phyloP scores from a whole-genome alignment of 2,797 vertebrate genomes.

The Cirrhinus molitorella region DNA sequence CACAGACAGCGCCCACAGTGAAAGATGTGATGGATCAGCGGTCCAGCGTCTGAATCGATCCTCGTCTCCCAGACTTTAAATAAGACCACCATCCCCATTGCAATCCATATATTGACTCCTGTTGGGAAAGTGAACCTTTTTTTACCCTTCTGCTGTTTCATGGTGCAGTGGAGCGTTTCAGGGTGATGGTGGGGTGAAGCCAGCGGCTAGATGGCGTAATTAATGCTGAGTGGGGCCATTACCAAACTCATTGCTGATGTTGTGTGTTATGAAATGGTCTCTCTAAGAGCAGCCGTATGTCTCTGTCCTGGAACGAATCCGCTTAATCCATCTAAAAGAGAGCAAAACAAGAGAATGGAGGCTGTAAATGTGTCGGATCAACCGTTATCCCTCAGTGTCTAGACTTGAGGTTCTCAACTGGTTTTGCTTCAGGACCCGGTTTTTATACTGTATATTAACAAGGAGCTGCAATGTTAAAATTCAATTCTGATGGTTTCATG shows the following conservation, averaged over 20 bases:
- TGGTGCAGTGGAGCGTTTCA: slow-evolving; percentile 13
- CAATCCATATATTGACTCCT: slow-evolving; percentile 50
- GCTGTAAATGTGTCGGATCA: slow-evolving; percentile 16
- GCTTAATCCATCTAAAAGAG: slow-evolving; percentile 23
- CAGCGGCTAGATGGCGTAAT: slow-evolving; percentile 40
- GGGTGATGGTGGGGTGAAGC: slow-evolving; percentile 20
- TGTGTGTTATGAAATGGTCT: slow-evolving; percentile 41
- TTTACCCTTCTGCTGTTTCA: neutral
- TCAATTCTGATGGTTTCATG: neutral
- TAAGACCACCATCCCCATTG: slow-evolving; percentile 32
- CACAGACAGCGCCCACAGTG: slow-evolving; percentile 29
- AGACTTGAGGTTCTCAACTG: neutral
- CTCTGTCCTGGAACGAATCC: slow-evolving; percentile 43
- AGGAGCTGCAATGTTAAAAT: neutral
- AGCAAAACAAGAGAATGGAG: slow-evolving; percentile 14
- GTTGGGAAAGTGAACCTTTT: slow-evolving; percentile 44
- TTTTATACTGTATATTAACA: neutral
- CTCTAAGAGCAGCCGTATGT: slow-evolving; percentile 20
- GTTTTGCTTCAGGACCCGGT: neutral
- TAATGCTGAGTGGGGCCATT: slow-evolving; percentile 51
- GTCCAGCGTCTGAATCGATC: slow-evolving; percentile 22
- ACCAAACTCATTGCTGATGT: slow-evolving; percentile 38
- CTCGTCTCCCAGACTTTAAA: slow-evolving; percentile 31
- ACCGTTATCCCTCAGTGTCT: slow-evolving; percentile 5
- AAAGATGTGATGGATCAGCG: slow-evolving; percentile 46